Evolutionary conservation across 2,888 invertebrate species (phyloP).

Genomic region (Nowickia ferox): DNA sequence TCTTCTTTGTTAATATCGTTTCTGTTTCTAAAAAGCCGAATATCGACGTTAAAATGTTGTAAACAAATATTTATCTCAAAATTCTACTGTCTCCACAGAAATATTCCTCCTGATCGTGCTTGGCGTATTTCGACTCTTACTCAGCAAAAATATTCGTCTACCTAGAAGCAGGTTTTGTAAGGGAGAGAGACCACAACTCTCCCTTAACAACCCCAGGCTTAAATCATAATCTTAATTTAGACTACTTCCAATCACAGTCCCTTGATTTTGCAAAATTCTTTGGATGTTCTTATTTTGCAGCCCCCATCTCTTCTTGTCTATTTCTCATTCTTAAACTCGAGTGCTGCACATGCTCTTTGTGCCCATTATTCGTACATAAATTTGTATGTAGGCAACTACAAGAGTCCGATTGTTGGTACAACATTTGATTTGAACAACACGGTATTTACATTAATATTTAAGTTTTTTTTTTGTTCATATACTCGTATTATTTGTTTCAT

Average conservation of each 20-base stretch:
- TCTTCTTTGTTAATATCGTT: neutral
- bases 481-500: constrained; percentile 6
- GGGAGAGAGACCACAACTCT: too few relatives aligned
- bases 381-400: constrained; percentile 23
- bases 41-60: constrained; percentile 20
- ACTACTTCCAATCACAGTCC: too few relatives aligned
- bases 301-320: neutral
- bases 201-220: too few relatives aligned
- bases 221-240: neutral
- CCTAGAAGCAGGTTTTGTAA: too few relatives aligned
- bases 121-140: too few relatives aligned
- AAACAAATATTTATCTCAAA: constrained; percentile 11
- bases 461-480: neutral
- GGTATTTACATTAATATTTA: constrained; percentile 20
- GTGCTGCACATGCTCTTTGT: constrained; percentile 30
- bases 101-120: too few relatives aligned
- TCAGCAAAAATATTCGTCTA: too few relatives aligned
- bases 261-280: too few relatives aligned
- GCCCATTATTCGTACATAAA: neutral
- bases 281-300: too few relatives aligned
- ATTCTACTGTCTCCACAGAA: too few relatives aligned
- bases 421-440: constrained; percentile 33
- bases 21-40: neutral
- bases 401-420: constrained; percentile 38
- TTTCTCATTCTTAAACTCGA: constrained; percentile 22